Percentiles rank a stretch among this genome's conserved stretches.
These are phyloP conservation scores for Physella acuta DNA, from an alignment of 1,140 invertebrate genomes.

Conservation along the genomic window DNA sequence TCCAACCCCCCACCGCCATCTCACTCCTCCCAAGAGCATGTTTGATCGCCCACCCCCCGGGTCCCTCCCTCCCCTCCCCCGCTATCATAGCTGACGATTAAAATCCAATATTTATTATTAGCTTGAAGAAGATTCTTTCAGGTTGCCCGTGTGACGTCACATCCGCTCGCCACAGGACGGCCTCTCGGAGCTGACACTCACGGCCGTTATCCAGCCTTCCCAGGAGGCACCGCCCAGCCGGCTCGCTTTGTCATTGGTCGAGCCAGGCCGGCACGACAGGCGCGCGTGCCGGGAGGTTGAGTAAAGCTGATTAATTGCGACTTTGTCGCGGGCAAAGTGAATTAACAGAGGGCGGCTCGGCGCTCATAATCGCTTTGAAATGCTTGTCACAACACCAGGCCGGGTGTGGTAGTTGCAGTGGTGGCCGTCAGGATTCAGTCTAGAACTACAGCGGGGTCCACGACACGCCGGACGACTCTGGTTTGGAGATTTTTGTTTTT, in stretches of 20 bases:
- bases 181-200: neutral
- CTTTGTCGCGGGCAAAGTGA: conserved; percentile 22
- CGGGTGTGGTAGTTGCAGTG: no score
- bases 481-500: no score
- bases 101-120: conserved; percentile 2
- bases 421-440: no score
- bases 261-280: neutral
- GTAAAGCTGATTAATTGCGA: conserved; percentile 21
- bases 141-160: conserved; percentile 2
- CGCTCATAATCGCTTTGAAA: conserved; percentile 8
- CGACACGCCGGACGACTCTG: no score
- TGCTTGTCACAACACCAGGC: conserved; percentile 9
- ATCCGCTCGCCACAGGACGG: neutral
- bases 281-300: conserved; percentile 18
- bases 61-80: no score
- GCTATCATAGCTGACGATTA: no score
- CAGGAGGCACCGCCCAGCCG: conserved; percentile 13
- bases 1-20: no score
- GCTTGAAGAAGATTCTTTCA: neutral
- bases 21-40: no score
- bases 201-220: neutral
- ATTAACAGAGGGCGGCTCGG: conserved; percentile 14
- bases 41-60: no score
- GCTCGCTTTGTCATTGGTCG: conserved; percentile 7
- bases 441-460: no score